Percentiles rank a stretch among this genome's conserved stretches.
phyloP scores from a whole-genome alignment of 2,113 vertebrate genomes.

The Oncorhynchus masou region DNA sequence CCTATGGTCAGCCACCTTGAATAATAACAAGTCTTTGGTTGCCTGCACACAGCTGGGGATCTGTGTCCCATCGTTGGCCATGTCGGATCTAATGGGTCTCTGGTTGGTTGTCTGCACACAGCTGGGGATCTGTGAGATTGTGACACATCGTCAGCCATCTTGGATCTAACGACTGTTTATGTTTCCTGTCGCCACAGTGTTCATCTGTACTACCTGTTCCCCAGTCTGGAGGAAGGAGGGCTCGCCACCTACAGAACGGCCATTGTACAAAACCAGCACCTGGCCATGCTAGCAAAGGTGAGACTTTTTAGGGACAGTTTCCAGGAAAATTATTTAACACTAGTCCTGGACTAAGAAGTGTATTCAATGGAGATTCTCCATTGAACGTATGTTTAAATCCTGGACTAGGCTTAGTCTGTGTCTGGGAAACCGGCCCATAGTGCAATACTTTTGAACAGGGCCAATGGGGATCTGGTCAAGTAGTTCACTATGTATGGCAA shows the following conservation, averaged over 20 bases:
- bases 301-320: neutral
- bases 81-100: slow-evolving; percentile 3
- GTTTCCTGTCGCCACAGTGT: slow-evolving; percentile 75
- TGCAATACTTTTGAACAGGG: too few species aligned
- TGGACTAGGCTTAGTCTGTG: too few species aligned
- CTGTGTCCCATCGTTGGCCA: slow-evolving; percentile 33
- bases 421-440: too few species aligned
- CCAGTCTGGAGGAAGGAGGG: slow-evolving; percentile 92
- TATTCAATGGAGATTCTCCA: too few species aligned
- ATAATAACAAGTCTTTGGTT: too few species aligned
- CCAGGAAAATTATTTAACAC: too few species aligned
- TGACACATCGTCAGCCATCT: neutral
- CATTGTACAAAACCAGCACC: slow-evolving; percentile 97
- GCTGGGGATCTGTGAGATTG: neutral
- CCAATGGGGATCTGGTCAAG: too few species aligned
- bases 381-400: too few species aligned
- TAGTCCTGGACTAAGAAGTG: too few species aligned
- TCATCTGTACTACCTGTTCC: slow-evolving; percentile 97
- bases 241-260: slow-evolving; percentile 96
- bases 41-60: slow-evolving; percentile 1
- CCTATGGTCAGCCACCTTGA: too few species aligned
- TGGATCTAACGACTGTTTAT: neutral
- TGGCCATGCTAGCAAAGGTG: slow-evolving; percentile 98
- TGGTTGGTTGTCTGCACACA: neutral
- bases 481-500: too few species aligned